Evolutionary conservation across 2,888 invertebrate genomes (phyloP).

Genomic region (Dynastes maya): DNA sequence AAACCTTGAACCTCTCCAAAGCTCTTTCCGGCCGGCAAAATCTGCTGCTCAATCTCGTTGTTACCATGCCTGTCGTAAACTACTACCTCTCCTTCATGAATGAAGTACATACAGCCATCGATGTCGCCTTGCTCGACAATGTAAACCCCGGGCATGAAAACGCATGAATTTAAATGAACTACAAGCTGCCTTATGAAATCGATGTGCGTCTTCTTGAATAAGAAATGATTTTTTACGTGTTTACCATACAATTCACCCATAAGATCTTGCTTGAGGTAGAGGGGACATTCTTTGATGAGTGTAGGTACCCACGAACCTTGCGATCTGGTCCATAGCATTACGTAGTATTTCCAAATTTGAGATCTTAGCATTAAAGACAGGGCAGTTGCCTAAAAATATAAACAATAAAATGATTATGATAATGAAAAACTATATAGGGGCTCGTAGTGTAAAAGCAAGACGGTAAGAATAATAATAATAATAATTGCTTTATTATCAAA

Average conservation of each 20-base stretch:
- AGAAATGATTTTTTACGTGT: slow-evolving; percentile 70
- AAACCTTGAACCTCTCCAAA: slow-evolving; percentile 59
- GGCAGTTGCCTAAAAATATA: slow-evolving; percentile 50
- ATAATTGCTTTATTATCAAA: too few relatives aligned
- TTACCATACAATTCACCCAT: slow-evolving; percentile 72
- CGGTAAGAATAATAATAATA: too few relatives aligned
- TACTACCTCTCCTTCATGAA: slow-evolving; percentile 72
- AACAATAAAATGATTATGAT: neutral
- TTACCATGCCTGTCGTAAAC: slow-evolving; percentile 53
- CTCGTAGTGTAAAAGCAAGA: too few relatives aligned
- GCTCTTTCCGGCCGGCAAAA: slow-evolving; percentile 50
- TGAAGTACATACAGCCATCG: slow-evolving; percentile 73
- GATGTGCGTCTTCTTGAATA: slow-evolving; percentile 71
- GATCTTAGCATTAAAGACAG: slow-evolving; percentile 65
- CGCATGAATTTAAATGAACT: slow-evolving; percentile 71
- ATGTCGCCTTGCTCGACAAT: slow-evolving; percentile 74
- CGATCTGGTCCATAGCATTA: slow-evolving; percentile 72
- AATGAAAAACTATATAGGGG: too few relatives aligned
- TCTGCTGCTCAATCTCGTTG: slow-evolving; percentile 42
- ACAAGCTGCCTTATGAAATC: slow-evolving; percentile 72
- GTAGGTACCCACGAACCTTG: slow-evolving; percentile 71
- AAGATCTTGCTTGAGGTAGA: slow-evolving; percentile 65
- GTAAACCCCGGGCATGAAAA: slow-evolving; percentile 73
- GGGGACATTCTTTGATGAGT: slow-evolving; percentile 54
- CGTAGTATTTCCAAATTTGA: slow-evolving; percentile 73